Base-by-base conservation (phyloP, 53 echinoderm and acorn worm species). In the Mesocentrotus franciscanus region DNA sequence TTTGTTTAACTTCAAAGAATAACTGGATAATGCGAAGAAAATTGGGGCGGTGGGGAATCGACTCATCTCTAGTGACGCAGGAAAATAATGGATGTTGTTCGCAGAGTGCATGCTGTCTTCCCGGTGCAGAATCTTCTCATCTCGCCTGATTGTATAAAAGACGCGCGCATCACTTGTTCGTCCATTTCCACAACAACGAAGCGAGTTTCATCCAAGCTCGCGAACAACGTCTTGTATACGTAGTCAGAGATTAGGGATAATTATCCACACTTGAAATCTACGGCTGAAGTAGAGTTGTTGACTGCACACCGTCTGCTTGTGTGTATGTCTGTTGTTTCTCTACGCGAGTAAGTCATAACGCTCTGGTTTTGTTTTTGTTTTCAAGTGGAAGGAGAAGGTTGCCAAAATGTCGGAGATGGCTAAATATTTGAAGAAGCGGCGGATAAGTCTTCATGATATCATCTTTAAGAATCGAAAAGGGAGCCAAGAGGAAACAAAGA, bases 361-460 rank as follows among this genome's bases (percentile, higher is more conserved):
- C 32, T 74, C 30, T 74, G 74, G 12, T 68, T 68, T 68, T 24
- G 30, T 68, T 68, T 26, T 24, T 26, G 24, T 68, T 68, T 20
- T 24, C 22, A 68, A 68, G 68, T 22, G 24, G 20, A 20, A 20
- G 68, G 9, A 24, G 18, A 27, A 30, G 24, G 1, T 71, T 74
- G 10, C 1, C 32, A 74, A 32, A 13, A 92, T 92, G 92, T 72
- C 92, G 64, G 92, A 92, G 60, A 93, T 93, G 94, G 94, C 94
- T 14, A 93, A 93, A 39, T 93, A 93, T 81, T 81, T 93, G 79
- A 93, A 83, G 84, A 93, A 93, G 22, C 94, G 61, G 0, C 36
- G 94, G 36, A 78, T 93, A 30, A 93, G 94, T 83, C 94, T 93
- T 8, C 94, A 78, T 42, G 94, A 93, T 81, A 93, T 93, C 39